A percentile compares a stretch with the other conserved stretches of the same genome.
These are phyloP conservation scores for Lepisosteus osseus DNA, from an alignment of 2,113 vertebrate genomes.

Conservation along the genomic window DNA sequence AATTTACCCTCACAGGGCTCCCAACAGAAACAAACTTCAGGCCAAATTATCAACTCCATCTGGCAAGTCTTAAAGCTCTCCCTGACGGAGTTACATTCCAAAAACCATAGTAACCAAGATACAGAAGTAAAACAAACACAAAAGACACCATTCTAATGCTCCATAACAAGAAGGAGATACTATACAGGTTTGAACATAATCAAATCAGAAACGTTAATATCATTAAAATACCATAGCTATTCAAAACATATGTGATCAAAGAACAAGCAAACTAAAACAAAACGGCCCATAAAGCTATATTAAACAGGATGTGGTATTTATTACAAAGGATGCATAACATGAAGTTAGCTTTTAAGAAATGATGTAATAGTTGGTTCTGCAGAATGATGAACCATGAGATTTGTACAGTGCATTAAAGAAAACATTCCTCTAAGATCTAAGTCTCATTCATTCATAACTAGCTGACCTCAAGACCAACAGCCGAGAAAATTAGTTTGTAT, in stretches of 20 bases:
- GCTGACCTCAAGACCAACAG: no score
- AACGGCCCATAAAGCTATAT: not conserved
- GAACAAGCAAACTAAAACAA: not conserved
- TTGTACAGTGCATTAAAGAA: no score
- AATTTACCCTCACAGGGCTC: not conserved
- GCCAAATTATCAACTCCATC: constrained; percentile 20
- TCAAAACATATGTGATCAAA: constrained; percentile 11
- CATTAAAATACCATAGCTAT: constrained; percentile 8
- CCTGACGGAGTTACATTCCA: constrained; percentile 1
- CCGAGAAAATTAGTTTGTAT: no score
- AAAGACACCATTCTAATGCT: not conserved
- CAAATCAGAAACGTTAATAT: not conserved
- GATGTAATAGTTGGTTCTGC: not conserved
- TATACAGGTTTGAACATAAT: constrained; percentile 1
- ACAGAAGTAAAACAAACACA: constrained; percentile 11
- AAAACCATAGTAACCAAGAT: constrained; percentile 20
- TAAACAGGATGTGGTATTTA: constrained; percentile 4
- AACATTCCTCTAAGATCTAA: no score
- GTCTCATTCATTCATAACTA: no score
- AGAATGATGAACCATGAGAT: not conserved
- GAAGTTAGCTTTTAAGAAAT: not conserved
- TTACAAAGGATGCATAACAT: not conserved
- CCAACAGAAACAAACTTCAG: not conserved
- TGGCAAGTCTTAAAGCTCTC: constrained; percentile 12
- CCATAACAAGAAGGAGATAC: not conserved